phyloP scores from a whole-genome alignment of 2,888 invertebrate genomes.

The Phytoseiulus persimilis region DNA sequence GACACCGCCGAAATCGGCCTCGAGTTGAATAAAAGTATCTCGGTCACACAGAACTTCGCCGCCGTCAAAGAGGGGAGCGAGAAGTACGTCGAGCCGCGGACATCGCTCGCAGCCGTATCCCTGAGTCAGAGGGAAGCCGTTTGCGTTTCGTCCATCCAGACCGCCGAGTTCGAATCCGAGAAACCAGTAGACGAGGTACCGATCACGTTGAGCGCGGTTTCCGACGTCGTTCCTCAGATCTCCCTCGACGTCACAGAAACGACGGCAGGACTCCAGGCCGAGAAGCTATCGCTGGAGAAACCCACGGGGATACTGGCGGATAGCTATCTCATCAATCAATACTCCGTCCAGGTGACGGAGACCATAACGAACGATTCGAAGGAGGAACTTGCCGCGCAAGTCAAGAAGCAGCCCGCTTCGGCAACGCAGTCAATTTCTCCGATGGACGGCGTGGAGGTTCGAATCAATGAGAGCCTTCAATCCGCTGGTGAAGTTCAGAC shows the following conservation, averaged over 20 bases:
- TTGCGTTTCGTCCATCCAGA: conserved; percentile 13
- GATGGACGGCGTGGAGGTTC: background rate
- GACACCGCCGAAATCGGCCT: background rate
- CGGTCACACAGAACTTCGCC: background rate
- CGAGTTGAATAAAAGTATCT: background rate
- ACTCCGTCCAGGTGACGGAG: conserved; percentile 23
- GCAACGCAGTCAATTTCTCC: background rate
- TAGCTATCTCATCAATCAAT: background rate
- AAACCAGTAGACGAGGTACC: conserved; percentile 27
- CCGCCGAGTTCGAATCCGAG: conserved; percentile 20
- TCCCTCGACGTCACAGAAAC: conserved; percentile 31
- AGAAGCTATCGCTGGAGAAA: background rate
- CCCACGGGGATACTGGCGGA: background rate
- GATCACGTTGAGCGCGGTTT: conserved; percentile 13
- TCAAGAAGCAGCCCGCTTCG: conserved; percentile 7
- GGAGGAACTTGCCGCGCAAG: background rate
- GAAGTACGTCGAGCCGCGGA: background rate
- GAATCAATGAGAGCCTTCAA: background rate
- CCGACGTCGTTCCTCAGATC: conserved; percentile 11
- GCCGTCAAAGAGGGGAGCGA: background rate
- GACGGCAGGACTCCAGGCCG: background rate
- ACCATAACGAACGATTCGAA: conserved; percentile 22
- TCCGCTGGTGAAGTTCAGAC: background rate
- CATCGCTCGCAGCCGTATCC: background rate
- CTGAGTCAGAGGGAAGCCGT: conserved; percentile 30